These are phyloP conservation scores for Lutraria lutraria DNA, from an alignment of 2,888 invertebrate species.

Conservation along the genomic window DNA sequence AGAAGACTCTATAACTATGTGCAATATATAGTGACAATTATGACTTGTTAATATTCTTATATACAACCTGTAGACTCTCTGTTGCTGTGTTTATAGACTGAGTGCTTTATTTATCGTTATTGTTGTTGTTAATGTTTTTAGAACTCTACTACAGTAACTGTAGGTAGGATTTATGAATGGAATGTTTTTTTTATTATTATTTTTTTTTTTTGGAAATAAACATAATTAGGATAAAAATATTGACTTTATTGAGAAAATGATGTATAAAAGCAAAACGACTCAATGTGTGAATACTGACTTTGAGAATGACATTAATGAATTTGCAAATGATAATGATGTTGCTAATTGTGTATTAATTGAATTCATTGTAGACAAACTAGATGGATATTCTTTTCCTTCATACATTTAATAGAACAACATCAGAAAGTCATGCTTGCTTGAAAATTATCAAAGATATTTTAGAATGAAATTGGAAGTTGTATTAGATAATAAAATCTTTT, in stretches of 20 bases:
- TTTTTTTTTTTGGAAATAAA: not conserved
- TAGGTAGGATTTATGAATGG: not conserved
- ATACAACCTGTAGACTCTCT: not conserved
- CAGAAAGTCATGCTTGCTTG: no score
- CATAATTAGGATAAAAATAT: not conserved
- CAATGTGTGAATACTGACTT: not conserved
- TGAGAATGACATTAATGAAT: not conserved
- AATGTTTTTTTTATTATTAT: not conserved
- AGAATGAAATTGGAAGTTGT: no score
- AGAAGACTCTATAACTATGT: conserved; percentile 7
- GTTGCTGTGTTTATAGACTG: conserved; percentile 17
- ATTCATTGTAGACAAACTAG: no score
- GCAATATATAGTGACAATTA: not conserved
- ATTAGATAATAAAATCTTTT: no score
- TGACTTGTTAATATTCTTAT: not conserved
- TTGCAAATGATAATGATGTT: not conserved
- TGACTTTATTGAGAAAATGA: not conserved
- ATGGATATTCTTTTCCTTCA: no score
- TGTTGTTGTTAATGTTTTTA: not conserved
- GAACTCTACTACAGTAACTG: not conserved
- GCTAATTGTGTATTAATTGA: not conserved
- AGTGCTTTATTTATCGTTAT: not conserved
- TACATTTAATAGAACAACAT: no score
- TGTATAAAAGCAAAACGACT: not conserved
- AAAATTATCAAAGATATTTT: no score